Base-by-base conservation (phyloP, 92 coral and sea anemone genomes). In the Parazoanthus swiftii region DNA sequence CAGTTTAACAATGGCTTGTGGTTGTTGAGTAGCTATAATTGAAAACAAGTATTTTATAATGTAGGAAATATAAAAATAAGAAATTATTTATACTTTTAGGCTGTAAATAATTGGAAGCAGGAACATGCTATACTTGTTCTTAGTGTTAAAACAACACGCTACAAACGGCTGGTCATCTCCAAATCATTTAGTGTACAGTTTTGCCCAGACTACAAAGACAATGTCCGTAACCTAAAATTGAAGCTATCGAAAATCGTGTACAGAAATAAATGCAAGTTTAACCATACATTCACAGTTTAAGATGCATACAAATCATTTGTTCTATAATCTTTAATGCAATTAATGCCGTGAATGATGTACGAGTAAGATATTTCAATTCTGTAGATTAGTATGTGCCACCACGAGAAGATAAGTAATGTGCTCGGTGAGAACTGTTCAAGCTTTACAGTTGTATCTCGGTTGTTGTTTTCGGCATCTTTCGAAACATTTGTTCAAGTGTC, bases 71-170 rank as follows among this genome's bases (percentile, higher is more conserved):
- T 37, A n/a, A 21, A 13, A 25, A 70, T 43, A 44, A 14, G 59
- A 70, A 48, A 82, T 70, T 84, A 84, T 84, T 84, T 84, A 84
- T 84, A 72, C 37, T 48, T 80, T 71, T 26, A 71, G 54, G 87
- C 79, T 84, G 87, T 84, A 84, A 71, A 84, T 84, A 67, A 68
- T 84, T 44, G 25, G 68, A 26, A 21, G 39, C 26, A 26, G 70
- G 33, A 25, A 1, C 18, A 58, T 58, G 20, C 66, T 25, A 4
- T 20, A 63, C 21, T 26, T 18, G 25, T 63, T 20, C 59, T 11
- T 3, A 15, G 26, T 25, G 26, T 23, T 63, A 14, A 23, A 20
- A 21, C 70, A 63, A 63, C 70, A 21, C 70, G 26, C 70, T 23
- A 21, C 70, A 63, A 63, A 63, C 21, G 70, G 8, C n/a, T 20